Evolutionary conservation across 2,888 invertebrate species (phyloP), one percentile per base, ranked within the genome.

Genomic region (Clusia tigrina): DNA sequence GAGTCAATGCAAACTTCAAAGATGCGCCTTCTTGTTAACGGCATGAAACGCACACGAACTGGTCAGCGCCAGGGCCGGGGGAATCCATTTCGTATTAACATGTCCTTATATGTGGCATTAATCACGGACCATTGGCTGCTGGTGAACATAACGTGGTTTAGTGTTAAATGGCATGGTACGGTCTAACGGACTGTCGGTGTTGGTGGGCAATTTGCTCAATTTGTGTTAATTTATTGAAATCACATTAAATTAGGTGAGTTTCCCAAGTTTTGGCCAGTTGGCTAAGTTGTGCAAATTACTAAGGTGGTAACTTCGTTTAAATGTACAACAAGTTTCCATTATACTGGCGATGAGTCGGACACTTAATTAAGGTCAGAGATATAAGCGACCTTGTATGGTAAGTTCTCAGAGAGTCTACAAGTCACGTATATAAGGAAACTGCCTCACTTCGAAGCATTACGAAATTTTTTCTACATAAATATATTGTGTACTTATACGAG

Each of bases 221-320:
- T 76, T 71, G 71, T 63, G 78, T 69, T 76, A 76, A 76, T 78
- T 74, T 77, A 76, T 74, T 77, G 70, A 74, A 74, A 71, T 76
- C 77, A n/a, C n/a, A 76, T 73, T 78, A 76, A 22, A 6, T 48
- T 48, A 48, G 22, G 18, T 15, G 48, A 15, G 32, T 32, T 32
- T n/a, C n/a, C n/a, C 6, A 32, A 32, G 32, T 32, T 32, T 32
- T 32, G 32, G 32, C 6, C n/a, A n/a, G n/a, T n/a, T n/a, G n/a
- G n/a, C n/a, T n/a, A n/a, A n/a, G n/a, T n/a, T n/a, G n/a, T n/a
- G n/a, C n/a, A n/a, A n/a, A n/a, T n/a, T n/a, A n/a, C n/a, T n/a
- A n/a, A n/a, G n/a, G n/a, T n/a, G n/a, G n/a, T n/a, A n/a, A n/a
- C n/a, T n/a, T n/a, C n/a, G n/a, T n/a, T n/a, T n/a, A n/a, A n/a